Evolutionary conservation across 2,797 vertebrate species (phyloP), one percentile per base, ranked within the genome.

Genomic region (Onychomys arenicola): DNA sequence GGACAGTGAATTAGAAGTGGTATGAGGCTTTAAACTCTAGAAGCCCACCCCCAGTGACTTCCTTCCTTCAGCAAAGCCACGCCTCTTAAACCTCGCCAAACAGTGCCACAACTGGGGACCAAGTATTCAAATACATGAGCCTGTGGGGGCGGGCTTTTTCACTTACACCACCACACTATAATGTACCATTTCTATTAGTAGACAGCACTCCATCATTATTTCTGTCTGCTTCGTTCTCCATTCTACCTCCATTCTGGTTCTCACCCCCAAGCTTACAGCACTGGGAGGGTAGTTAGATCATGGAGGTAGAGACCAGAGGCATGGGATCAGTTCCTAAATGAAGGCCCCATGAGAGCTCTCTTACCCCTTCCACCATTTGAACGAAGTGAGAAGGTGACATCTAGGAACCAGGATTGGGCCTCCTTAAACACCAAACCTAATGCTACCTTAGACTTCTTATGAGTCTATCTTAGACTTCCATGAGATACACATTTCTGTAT

Each of bases 361-460:
- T 67, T 0, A 0, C 10, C 6, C 25, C 5, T 77, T 27, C 57
- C 21, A 55, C 16, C 32, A 19, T 0, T 2, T 17, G 13, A 83
- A 61, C 27, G 69, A n/a, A 67, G 13, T 1, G 4, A 69, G 29
- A 34, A n/a, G 69, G 27, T 13, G 8, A 10, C 29, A 23, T 14
- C n/a, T 90, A 2, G 6, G n/a, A 55, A 11, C 61, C 61, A 71
- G n/a, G 59, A 89, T 25, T 9, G 37, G 59, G 12, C 29, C 34
- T 81, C 67, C 34, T 40, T 61, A 52, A 32, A 89, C 29, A 46
- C 34, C 29, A 5, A 55, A 21, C 27, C 40, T 61, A 11, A 23
- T 59, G n/a, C 27, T 34, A 29, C 23, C 40, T 87, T 13, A 12
- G 65, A 34, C 10, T 34, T 67, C 65, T 34, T 67, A 67, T 6